Evolutionary conservation across 2,888 invertebrate species (phyloP).

Genomic region (Drosophila tripunctata): DNA sequence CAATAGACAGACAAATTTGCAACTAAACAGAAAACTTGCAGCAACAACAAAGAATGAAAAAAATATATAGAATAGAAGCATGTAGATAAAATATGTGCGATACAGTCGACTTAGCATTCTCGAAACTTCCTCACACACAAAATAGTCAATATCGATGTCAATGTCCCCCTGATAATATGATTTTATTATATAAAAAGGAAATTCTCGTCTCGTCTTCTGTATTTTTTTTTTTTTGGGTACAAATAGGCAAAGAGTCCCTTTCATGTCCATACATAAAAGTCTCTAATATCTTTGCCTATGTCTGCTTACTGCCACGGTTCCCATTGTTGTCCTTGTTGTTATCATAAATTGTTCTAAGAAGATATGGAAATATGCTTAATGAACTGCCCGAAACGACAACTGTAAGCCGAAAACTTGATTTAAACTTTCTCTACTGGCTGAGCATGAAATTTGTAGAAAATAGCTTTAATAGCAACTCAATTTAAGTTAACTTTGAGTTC

Average conservation of each 20-base stretch:
- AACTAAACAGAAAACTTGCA: slow-evolving; percentile 1
- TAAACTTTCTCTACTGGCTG: slow-evolving; percentile 36
- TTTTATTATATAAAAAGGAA: slow-evolving; percentile 54
- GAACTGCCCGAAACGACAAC: slow-evolving; percentile 28
- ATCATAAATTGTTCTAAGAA: slow-evolving; percentile 43
- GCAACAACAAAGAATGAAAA: no score
- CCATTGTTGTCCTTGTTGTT: slow-evolving; percentile 23
- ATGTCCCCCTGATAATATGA: slow-evolving; percentile 59
- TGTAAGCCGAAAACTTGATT: slow-evolving; percentile 16
- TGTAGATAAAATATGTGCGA: slow-evolving; percentile 48
- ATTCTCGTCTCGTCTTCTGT: slow-evolving; percentile 16
- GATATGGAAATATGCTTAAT: slow-evolving; percentile 39
- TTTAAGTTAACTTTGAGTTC: not conserved
- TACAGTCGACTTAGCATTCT: not conserved
- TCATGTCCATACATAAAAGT: slow-evolving; percentile 47
- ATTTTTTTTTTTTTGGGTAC: not conserved
- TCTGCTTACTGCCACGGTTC: slow-evolving; percentile 5
- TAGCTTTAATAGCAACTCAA: not conserved
- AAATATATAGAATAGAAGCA: slow-evolving; percentile 18
- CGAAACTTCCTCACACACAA: slow-evolving; percentile 34
- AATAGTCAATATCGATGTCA: slow-evolving; percentile 25
- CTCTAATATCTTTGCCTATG: slow-evolving; percentile 44
- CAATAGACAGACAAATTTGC: not conserved
- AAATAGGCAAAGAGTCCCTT: slow-evolving; percentile 28
- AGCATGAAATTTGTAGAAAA: slow-evolving; percentile 37